Percentiles rank a stretch among this genome's conserved stretches.
Conservation (phyloP, 1,140 invertebrate species). For the Carposina sasakii region DNA sequence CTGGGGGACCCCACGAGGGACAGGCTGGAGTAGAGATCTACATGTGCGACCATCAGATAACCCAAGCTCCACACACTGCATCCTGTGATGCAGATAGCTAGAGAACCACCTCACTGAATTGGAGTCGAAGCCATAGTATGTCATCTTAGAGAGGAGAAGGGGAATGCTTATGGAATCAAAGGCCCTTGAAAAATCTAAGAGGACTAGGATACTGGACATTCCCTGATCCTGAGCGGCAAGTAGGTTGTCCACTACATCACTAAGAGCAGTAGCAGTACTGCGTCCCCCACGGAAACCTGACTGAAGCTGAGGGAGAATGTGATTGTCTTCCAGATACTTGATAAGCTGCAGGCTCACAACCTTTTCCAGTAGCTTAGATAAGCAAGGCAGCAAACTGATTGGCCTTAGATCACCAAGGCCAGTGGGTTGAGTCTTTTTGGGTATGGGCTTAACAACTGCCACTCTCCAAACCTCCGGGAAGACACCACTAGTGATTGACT, state of each 20-base stretch:
- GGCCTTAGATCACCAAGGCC: neutral
- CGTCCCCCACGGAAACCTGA: neutral
- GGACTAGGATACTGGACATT: neutral
- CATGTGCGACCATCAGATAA: neutral
- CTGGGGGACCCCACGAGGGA: neutral
- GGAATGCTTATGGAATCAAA: conserved; percentile 1
- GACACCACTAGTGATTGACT: neutral
- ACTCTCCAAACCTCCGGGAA: neutral
- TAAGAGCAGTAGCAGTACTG: conserved; percentile 1
- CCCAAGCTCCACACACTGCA: neutral
- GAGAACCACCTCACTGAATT: neutral
- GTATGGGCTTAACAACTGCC: neutral
- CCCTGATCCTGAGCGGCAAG: neutral
- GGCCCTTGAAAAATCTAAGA: neutral
- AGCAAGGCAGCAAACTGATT: neutral
- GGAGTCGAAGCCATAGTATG: neutral
- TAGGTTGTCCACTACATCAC: neutral
- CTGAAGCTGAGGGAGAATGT: neutral
- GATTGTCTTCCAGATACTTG: neutral
- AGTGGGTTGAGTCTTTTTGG: neutral
- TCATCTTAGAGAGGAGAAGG: neutral
- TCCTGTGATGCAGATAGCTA: neutral
- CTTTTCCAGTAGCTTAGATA: neutral
- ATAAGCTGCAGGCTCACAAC: neutral
- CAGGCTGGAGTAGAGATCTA: neutral